phyloP scores from a whole-genome alignment of 2,888 invertebrate species.

The Penaeus monodon region DNA sequence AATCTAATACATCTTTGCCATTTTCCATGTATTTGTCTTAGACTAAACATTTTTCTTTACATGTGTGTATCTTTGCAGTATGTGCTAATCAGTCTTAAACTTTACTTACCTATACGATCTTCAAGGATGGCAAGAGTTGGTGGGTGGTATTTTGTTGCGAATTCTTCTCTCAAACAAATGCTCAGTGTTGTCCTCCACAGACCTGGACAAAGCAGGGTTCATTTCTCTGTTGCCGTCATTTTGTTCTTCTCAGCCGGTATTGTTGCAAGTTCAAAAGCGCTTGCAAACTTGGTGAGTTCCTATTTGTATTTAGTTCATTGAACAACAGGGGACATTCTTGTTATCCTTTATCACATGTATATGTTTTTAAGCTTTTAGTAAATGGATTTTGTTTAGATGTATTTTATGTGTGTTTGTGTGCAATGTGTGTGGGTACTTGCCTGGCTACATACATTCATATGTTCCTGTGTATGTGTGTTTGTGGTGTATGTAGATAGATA shows the following conservation, averaged over 20 bases:
- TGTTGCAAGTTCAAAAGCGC: conserved; percentile 68
- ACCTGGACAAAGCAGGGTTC: conserved; percentile 66
- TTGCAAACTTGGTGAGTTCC: conserved; percentile 65
- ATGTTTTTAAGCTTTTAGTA: too few relatives aligned
- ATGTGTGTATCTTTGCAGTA: conserved; percentile 65
- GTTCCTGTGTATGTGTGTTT: too few relatives aligned
- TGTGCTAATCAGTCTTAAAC: conserved; percentile 67
- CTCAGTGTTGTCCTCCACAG: conserved; percentile 65
- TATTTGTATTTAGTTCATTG: not conserved
- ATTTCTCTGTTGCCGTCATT: conserved; percentile 67
- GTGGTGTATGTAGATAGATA: too few relatives aligned
- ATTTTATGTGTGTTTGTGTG: too few relatives aligned
- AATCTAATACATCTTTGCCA: not conserved
- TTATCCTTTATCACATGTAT: not conserved
- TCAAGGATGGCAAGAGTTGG: conserved; percentile 69
- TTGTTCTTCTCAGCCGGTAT: conserved; percentile 67
- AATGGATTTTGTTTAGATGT: too few relatives aligned
- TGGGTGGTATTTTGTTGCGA: conserved; percentile 67
- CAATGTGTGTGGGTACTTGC: too few relatives aligned
- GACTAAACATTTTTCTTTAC: not conserved
- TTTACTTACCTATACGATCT: conserved; percentile 68
- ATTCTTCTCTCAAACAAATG: conserved; percentile 60
- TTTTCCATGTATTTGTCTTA: not conserved
- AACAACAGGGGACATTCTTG: not conserved
- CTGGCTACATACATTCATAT: too few relatives aligned